Evolutionary conservation across 2,888 invertebrate genomes (phyloP), one percentile per base, ranked within the genome.

Genomic region (Pyrrhia umbra): DNA sequence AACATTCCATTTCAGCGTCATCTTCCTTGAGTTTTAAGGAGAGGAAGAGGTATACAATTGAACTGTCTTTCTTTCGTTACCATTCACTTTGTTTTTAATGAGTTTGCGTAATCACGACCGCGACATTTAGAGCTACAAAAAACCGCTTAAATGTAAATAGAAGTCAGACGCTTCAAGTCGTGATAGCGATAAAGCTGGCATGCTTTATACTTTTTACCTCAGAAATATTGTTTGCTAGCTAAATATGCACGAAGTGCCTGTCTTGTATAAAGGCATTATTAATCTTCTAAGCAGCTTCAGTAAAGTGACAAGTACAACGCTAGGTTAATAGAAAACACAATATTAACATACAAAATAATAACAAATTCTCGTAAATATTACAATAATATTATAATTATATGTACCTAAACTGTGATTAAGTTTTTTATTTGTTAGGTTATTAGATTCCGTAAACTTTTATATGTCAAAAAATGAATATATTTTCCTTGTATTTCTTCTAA

Each of bases 261-360:
- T 72, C 64, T 55, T 75, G 23, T 47, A 40, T 75, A 75, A 47
- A 75, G 58, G 71, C 76, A 70, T 69, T 64, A 43, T 62, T 69
- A 50, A 64, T 47, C 68, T 56, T 58, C 42, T 74, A 79, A 68
- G 77, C 74, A 63, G 59, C 70, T 74, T 68, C 61, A 60, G 42
- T 62, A 46, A 76, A 43, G 55, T 66, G 50, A 72, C 55, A 79
- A 79, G 79, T 79, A 79, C 79, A 79, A 79, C 40, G 55, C 20
- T 79, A 80, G 75, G 61, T 56, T 80, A 57, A 56, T 70, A 57
- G 1, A 62, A 23, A 34, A 20, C 34, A 50, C 43, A 46, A 47
- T 46, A 40, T 34, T 15, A 25, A 45, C 25, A 61, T 39, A 42
- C 18, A 64, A 65, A 46, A 39, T 52, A 58, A 34, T 51, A 54